Base-by-base conservation (phyloP, 2,797 vertebrate species). In the Chiropotes sagulatus region DNA sequence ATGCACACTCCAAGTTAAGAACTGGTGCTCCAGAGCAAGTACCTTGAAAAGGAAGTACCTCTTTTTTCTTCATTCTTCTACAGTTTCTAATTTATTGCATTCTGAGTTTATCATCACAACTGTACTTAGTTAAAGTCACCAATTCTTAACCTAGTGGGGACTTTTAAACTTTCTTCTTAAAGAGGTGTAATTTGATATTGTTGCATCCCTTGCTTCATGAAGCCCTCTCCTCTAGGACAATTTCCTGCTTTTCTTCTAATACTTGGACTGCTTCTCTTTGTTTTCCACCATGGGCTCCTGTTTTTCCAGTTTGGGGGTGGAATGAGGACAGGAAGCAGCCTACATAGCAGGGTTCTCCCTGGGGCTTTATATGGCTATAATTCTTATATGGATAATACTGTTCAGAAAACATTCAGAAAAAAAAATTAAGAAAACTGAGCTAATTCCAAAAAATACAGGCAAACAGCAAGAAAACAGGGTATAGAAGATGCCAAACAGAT, bases 271-370 rank as follows among this genome's bases (percentile, higher is more conserved):
- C 28, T 97, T 95, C 57, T 97, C 84, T 76, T 96, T 70, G 80
- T 96, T 98, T 97, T 97, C 95, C 88, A 95, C 83, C 70, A 86
- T 50, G 52, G 78, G 54, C 95, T 97, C 92, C 96, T 98, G 96
- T 96, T 98, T 96, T 96, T 96, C 87, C 85, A 95, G 87, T 97
- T 93, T 88, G 5, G 94, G 86, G 89, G 91, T 95, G 26, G 92
- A 78, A 64, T 84, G 67, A 98, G 97, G 96, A 97, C 97, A 97
- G 96, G 96, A 98, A 98, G 39, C 92, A 96, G 94, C 44, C 95
- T 95, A 86, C 90, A 86, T 88, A 93, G 82, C 87, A 88, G 39
- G 44, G 80, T 28, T 97, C 95, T 96, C 95, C 95, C 75, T 15
- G 15, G 92, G 75, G 95, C 33, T 97, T 96, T 91, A 79, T 79